Conservation (phyloP, 2,113 vertebrate species). For the Tricholaema leucomelas region DNA sequence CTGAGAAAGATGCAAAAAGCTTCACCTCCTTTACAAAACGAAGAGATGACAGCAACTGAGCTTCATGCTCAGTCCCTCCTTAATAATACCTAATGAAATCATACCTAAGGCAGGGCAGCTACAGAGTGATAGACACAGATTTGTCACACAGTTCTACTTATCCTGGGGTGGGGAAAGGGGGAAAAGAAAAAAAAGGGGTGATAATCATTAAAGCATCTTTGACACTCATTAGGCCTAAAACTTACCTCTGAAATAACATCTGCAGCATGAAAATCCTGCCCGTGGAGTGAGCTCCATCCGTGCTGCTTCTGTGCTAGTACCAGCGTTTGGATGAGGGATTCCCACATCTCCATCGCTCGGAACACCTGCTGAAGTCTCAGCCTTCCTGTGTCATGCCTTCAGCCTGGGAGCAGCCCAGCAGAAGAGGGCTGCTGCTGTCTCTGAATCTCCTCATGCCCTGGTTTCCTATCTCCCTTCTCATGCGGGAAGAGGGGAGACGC, state of each 20-base stretch:
- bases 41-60: neutral
- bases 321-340: neutral
- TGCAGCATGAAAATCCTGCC: neutral
- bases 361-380: neutral
- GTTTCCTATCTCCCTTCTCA: neutral
- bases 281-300: accelerated
- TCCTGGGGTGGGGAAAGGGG: neutral
- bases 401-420: neutral
- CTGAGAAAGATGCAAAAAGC: neutral
- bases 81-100: neutral
- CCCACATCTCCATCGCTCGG: accelerated
- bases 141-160: neutral
- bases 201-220: neutral
- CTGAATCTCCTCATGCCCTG: neutral
- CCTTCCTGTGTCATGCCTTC: neutral
- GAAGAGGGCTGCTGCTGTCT: neutral
- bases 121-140: neutral
- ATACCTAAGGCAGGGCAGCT: neutral
- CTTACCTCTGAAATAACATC: neutral
- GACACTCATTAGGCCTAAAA: neutral
- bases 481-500: accelerated
- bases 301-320: neutral
- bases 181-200: neutral
- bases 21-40: neutral
- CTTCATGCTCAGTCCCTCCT: neutral